Base-by-base conservation (phyloP, 2,888 invertebrate genomes). In the Drosophila paracracens region DNA sequence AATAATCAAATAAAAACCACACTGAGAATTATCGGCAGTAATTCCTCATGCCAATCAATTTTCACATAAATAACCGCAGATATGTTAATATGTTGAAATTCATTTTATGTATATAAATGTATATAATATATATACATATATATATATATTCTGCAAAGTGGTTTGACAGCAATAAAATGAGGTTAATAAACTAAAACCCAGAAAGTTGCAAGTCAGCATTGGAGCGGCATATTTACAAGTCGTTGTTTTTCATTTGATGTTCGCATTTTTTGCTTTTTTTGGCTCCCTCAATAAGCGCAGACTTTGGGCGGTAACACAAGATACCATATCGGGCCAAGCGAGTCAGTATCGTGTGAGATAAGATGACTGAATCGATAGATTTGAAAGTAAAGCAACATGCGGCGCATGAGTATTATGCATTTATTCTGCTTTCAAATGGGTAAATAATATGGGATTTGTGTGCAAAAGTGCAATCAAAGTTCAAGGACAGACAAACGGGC, bases 141-240 rank as follows among this genome's bases (percentile, higher is more conserved):
- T 27, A 29, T 38, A n/a, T 21, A 13, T 27, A 33, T 46, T 33
- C 69, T 52, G 16, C 40, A 38, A 50, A 57, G 48, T 52, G 62
- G 51, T 38, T 56, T 48, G 27, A 40, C 59, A 58, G 52, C 63
- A 68, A 64, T 50, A 48, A 70, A 85, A 74, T 74, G 71, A 76
- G 89, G 84, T 85, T 87, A 89, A 89, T 81, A 89, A 84, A 84
- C 89, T 79, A 70, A 78, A 81, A 50, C 48, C 29, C 58, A 62
- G 74, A 86, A 78, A 74, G 40, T 40, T 35, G 73, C 61, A 27
- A 58, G 73, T 85, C 82, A 83, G 79, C 84, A 72, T 75, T 89
- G 58, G 33, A 57, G 53, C 81, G 89, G 74, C 84, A 84, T 70
- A 83, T 84, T 87, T 89, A 87, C 73, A 83, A 46, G 7, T 46